These are phyloP conservation scores for Drosophila tsacasi DNA, from an alignment of 1,140 invertebrate species.

Conservation along the genomic window DNA sequence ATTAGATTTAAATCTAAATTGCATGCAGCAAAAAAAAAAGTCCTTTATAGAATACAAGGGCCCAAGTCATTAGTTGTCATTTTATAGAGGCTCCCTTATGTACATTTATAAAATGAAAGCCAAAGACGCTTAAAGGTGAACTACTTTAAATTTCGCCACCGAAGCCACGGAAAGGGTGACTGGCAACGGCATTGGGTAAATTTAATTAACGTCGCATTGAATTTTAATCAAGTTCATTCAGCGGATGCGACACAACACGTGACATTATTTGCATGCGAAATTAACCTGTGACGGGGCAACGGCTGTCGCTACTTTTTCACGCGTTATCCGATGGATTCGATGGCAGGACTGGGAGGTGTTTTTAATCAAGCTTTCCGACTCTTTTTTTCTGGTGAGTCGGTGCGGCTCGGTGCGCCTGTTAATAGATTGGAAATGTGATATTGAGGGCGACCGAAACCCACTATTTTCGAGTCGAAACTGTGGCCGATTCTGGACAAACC, in stretches of 20 bases:
- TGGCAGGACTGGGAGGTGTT: background rate
- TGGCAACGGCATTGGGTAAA: constrained; percentile 76
- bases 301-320: constrained; percentile 24
- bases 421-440: constrained; percentile 49
- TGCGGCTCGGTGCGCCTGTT: constrained; percentile 23
- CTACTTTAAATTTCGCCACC: constrained; percentile 21
- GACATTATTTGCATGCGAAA: constrained; percentile 82
- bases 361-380: constrained; percentile 34
- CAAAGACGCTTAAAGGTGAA: background rate
- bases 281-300: constrained; percentile 70
- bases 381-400: constrained; percentile 7
- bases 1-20: no score
- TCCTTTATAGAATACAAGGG: no score
- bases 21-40: no score
- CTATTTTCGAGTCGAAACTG: constrained; percentile 17
- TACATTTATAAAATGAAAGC: background rate
- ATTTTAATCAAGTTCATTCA: constrained; percentile 83
- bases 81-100: background rate
- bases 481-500: constrained; percentile 8
- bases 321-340: constrained; percentile 16
- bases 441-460: constrained; percentile 18
- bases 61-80: no score
- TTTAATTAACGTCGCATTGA: constrained; percentile 82
- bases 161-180: constrained; percentile 14
- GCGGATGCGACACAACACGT: constrained; percentile 67